Evolutionary conservation across 2,113 vertebrate species (phyloP).

Genomic region (Opisthocomus hoazin): DNA sequence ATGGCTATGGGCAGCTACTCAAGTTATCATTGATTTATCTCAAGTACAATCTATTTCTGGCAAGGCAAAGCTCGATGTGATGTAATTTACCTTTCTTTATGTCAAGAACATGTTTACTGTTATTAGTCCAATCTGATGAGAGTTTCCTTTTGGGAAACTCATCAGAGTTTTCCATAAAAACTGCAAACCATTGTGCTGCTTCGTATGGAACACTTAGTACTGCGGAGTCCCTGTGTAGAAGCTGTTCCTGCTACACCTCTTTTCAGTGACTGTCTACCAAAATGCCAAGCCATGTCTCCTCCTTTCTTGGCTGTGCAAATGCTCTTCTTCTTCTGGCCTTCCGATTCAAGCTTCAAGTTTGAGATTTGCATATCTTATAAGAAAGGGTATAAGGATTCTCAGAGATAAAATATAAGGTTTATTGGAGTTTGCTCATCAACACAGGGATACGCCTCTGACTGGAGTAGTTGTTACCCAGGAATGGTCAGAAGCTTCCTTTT

Average conservation of each 20-base stretch:
- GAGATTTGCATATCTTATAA: neutral
- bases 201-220: constrained; percentile 33
- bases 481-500: neutral
- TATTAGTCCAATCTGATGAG: neutral
- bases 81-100: neutral
- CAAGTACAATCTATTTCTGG: neutral
- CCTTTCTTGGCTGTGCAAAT: neutral
- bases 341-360: neutral
- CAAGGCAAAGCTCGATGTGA: neutral
- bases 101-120: neutral
- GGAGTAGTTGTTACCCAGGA: neutral
- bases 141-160: neutral
- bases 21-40: neutral
- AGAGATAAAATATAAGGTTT: neutral
- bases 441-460: neutral
- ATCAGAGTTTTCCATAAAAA: neutral
- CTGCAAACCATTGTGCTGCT: neutral
- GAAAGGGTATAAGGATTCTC: neutral
- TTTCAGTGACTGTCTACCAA: neutral
- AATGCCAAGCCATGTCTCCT: neutral
- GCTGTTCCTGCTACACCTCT: neutral
- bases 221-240: neutral
- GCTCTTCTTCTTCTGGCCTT: neutral
- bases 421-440: neutral
- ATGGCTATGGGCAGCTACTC: neutral